These are phyloP conservation scores for Hypercompe scribonia DNA, from an alignment of 2,888 invertebrate species.

Conservation along the genomic window DNA sequence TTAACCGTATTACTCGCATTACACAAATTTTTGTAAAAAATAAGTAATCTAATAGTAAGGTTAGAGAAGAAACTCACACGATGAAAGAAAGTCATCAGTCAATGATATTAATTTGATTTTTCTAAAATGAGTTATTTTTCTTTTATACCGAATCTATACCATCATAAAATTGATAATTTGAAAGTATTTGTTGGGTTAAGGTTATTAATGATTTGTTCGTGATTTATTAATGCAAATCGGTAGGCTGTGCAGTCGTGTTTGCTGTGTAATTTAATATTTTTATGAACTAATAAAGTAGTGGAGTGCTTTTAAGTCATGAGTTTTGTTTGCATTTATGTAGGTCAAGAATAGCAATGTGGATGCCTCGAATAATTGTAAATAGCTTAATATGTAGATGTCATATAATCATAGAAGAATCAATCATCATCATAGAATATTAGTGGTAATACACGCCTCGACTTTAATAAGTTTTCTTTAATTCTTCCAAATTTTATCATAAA, in stretches of 20 bases:
- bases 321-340: neutral
- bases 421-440: too few relatives aligned
- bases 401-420: too few relatives aligned
- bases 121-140: neutral
- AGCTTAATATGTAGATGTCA: neutral
- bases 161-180: neutral
- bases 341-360: neutral
- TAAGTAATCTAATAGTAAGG: too few relatives aligned
- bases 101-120: neutral
- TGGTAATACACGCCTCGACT: too few relatives aligned
- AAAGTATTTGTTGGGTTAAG: slow-evolving; percentile 10
- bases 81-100: neutral
- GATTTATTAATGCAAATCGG: slow-evolving; percentile 24
- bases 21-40: too few relatives aligned
- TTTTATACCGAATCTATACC: neutral
- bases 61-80: neutral
- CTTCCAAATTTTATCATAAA: too few relatives aligned
- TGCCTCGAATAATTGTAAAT: neutral
- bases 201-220: slow-evolving; percentile 30
- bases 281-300: neutral
- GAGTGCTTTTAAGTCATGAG: neutral
- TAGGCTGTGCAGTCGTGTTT: slow-evolving; percentile 24
- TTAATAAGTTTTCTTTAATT: too few relatives aligned
- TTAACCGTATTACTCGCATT: too few relatives aligned
- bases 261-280: too few relatives aligned